Base-by-base conservation (phyloP, 2,797 vertebrate genomes). In the Eospalax fontanierii region DNA sequence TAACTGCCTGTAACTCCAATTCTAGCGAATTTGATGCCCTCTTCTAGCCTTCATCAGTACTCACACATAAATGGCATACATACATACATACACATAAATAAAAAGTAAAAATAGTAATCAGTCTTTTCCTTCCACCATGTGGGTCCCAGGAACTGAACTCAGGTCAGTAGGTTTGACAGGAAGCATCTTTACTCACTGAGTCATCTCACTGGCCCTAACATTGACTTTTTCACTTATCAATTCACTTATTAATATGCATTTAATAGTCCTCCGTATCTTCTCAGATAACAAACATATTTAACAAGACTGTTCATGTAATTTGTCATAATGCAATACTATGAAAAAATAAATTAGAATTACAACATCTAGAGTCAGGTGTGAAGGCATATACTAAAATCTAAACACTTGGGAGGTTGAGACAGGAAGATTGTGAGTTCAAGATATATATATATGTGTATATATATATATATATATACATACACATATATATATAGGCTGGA, bases 281-380 rank as follows among this genome's bases (percentile, higher is more conserved):
- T 54, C 24, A 12, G 28, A 50, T 38, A 61, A 46, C 71, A 90
- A 88, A 50, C 30, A 54, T 81, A 33, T 63, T 83, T 83, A 86
- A 26, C 54, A 79, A 73, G 54, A 38, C 40, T 71, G 70, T 63
- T 89, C n/a, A 18, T 33, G 28, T 76, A 57, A 63, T 7, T 65
- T n/a, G 43, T 96, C 74, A 43, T 54, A 24, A 57, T 88, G 40
- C 35, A 92, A 15, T 73, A 50, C 71, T 63, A 1, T 92, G 57
- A 33, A 46, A 86, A 91, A 11, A 54, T 84, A 35, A 89, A 74
- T 73, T 86, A 40, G 40, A 92, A 92, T 89, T 38, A 30, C 26
- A 80, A 54, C 14, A 57, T n/a, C 50, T 50, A 78, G 63, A 63
- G 57, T 14, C 54, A 73, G 50, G 26, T 59, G 68, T 40, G 10